phyloP scores from a whole-genome alignment of 1,140 invertebrate genomes.

The Hormaphis cornu region DNA sequence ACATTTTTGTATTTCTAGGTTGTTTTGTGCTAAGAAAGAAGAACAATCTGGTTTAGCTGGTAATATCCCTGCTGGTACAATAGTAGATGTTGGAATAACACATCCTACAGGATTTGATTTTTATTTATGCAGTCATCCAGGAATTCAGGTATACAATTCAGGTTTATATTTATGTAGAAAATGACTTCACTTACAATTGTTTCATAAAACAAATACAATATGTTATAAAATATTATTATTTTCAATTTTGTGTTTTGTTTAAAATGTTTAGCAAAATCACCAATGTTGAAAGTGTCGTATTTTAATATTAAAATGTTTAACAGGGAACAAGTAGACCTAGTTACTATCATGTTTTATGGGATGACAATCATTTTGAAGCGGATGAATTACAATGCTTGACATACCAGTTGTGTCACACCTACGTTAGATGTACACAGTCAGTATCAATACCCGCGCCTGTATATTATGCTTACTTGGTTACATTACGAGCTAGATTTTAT shows the following conservation, averaged over 20 bases:
- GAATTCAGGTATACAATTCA: slow-evolving; percentile 74
- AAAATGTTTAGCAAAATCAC: no score
- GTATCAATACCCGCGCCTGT: slow-evolving; percentile 99
- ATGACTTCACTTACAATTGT: neutral
- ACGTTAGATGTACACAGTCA: slow-evolving; percentile 97
- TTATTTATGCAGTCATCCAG: slow-evolving; percentile 99
- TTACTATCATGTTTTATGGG: slow-evolving; percentile 99
- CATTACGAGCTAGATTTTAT: slow-evolving; percentile 97
- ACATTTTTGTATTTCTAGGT: slow-evolving; percentile 41
- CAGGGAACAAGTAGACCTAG: slow-evolving; percentile 95
- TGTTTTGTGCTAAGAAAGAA: slow-evolving; percentile 98
- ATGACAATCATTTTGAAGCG: slow-evolving; percentile 96
- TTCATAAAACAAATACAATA: no score
- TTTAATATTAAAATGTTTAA: slow-evolving; percentile 34
- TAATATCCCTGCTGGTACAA: slow-evolving; percentile 98
- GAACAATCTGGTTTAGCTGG: slow-evolving; percentile 97
- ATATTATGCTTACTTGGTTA: slow-evolving; percentile 98
- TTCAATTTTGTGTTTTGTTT: no score
- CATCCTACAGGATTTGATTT: slow-evolving; percentile 99
- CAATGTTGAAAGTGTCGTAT: no score
- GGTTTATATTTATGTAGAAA: neutral
- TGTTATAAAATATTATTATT: no score
- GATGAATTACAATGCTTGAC: slow-evolving; percentile 98
- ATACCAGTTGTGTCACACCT: slow-evolving; percentile 99
- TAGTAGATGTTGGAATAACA: slow-evolving; percentile 97